Evolutionary conservation across 2,888 invertebrate genomes (phyloP).

Genomic region (Dasysyrphus tricinctus): DNA sequence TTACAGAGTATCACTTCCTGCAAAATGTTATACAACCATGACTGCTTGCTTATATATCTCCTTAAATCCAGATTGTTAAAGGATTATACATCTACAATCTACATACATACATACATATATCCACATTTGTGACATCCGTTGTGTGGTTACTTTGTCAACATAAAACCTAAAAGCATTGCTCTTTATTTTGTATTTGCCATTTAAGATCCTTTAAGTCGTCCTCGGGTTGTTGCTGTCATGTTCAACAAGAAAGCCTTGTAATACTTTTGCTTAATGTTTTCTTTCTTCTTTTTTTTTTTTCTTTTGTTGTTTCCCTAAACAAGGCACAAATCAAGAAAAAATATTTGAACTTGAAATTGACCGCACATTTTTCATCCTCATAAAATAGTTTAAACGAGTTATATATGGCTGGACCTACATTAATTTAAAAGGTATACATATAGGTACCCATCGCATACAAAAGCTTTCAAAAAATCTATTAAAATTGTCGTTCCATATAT

Average conservation of each 20-base stretch:
- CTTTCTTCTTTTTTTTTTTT: not conserved
- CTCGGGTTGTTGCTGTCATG: constrained; percentile 28
- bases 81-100: constrained; percentile 1
- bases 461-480: constrained; percentile 22
- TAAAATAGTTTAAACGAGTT: not conserved
- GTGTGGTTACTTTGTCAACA: constrained; percentile 30
- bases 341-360: constrained; percentile 34
- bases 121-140: constrained; percentile 15
- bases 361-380: constrained; percentile 9
- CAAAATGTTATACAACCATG: not conserved
- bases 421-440: too few relatives aligned
- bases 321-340: constrained; percentile 8
- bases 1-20: not conserved
- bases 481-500: constrained; percentile 22
- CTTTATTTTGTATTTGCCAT: constrained; percentile 33
- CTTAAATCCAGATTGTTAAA: constrained; percentile 16
- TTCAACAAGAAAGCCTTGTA: constrained; percentile 16
- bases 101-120: not conserved
- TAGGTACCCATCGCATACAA: not conserved
- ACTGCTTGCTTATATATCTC: not conserved
- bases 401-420: not conserved
- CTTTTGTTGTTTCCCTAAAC: not conserved
- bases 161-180: constrained; percentile 30
- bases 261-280: not conserved
- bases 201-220: constrained; percentile 33